Evolutionary conservation across 2,113 vertebrate species (phyloP).

Genomic region (Todiramphus saurophagus): DNA sequence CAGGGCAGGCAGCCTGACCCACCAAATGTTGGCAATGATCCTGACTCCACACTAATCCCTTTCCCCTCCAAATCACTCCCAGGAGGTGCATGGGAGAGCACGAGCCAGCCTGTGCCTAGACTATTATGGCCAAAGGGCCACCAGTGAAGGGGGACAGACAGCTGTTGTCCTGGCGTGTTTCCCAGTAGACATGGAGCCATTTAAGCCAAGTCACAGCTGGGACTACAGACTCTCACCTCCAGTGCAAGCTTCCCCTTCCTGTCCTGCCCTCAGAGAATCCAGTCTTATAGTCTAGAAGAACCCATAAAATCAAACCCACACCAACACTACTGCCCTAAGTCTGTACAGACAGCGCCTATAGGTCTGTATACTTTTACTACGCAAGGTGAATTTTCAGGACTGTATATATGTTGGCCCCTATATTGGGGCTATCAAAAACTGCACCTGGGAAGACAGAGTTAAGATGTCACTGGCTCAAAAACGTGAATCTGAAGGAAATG

Average conservation of each 20-base stretch:
- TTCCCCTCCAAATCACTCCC: not conserved
- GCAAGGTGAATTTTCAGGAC: not conserved
- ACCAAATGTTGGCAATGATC: not conserved
- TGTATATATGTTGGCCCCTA: fast-evolving
- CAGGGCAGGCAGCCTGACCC: not conserved
- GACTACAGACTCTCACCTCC: not conserved
- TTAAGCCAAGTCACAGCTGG: not conserved
- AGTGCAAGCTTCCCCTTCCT: not conserved
- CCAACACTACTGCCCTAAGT: not conserved
- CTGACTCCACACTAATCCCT: fast-evolving
- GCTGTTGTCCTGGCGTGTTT: fast-evolving
- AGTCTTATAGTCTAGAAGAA: not conserved
- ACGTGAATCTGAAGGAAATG: not conserved
- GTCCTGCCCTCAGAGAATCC: not conserved
- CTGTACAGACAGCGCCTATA: not conserved
- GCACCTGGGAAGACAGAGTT: not conserved
- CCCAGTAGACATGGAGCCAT: not conserved
- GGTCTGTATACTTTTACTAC: not conserved
- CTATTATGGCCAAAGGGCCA: fast-evolving
- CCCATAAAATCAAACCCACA: not conserved
- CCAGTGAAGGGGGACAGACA: not conserved
- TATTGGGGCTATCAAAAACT: not conserved
- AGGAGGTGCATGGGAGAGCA: not conserved
- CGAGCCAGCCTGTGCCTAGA: not conserved
- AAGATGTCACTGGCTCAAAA: not conserved